These are phyloP conservation scores for Zapornia atra DNA, from an alignment of 2,113 vertebrate species.

Conservation along the genomic window DNA sequence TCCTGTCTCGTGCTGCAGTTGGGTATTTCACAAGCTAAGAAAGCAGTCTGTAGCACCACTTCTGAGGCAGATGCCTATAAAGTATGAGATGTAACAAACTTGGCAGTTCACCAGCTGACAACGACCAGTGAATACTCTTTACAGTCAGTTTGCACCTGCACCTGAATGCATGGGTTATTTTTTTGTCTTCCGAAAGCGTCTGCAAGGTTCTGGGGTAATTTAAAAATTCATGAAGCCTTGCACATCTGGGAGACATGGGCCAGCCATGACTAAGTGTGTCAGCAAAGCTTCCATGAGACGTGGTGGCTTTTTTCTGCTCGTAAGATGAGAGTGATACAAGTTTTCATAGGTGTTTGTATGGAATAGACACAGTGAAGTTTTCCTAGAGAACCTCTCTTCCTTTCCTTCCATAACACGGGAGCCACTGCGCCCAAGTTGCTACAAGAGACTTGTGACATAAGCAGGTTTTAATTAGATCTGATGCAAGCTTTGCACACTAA, in stretches of 20 bases:
- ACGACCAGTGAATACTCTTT: background rate
- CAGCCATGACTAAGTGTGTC: background rate
- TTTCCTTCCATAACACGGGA: background rate
- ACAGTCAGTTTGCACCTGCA: background rate
- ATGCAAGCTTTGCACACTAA: background rate
- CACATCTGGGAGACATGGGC: rapidly evolving
- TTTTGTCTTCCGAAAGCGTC: background rate
- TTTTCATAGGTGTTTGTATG: background rate
- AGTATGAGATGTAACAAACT: background rate
- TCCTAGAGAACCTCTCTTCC: background rate
- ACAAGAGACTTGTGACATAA: background rate
- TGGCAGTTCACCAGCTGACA: background rate
- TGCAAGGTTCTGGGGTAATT: background rate
- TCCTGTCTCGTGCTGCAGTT: background rate
- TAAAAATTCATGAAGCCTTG: background rate
- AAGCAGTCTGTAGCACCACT: background rate
- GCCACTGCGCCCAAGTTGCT: background rate
- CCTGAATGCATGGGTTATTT: background rate
- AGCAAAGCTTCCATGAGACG: background rate
- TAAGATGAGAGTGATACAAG: background rate
- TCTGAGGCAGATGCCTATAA: background rate
- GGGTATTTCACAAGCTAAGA: background rate
- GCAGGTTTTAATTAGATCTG: background rate
- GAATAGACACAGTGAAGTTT: background rate
- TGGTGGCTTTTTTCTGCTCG: background rate